Base-by-base conservation (phyloP, 1,140 invertebrate genomes). In the Laupala kohalensis region DNA sequence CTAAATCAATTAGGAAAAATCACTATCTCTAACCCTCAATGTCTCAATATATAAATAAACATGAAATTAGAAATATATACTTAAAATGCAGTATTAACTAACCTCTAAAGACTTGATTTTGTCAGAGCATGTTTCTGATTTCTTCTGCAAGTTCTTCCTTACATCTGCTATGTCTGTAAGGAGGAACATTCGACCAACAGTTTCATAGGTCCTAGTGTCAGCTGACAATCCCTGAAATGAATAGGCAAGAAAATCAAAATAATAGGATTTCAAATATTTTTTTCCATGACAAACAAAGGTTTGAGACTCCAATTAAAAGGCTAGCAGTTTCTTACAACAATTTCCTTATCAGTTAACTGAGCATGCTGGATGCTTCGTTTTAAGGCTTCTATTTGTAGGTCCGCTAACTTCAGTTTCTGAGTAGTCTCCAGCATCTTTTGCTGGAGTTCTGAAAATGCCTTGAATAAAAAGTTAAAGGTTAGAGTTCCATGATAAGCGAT, bases 141-240 rank as follows among this genome's bases (percentile, higher is more conserved):
- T 85, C 23, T 84, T 86, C 62, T 86, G 81, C 4, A 94, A 79
- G 76, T 86, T 88, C 29, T 81, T 79, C 76, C 88, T 86, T 2
- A 94, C 86, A 67, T 86, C 84, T 3, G 84, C 79, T 30, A 89
- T 85, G 29, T 88, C 85, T 28, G 89, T 89, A 24, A 89, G 79
- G n/a, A 94, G 79, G 78, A 94, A 95, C 90, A 93, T 93, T 79
- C 93, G 81, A 6, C 92, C 92, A 1, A 94, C 86, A 25, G 89
- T 87, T 82, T 94, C 89, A 78, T 92, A 95, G 0, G 88, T 88
- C 75, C 84, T 88, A 3, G 88, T 90, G 6, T 83, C 83, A 73
- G 80, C 74, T 69, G 86, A 84, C 70, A 91, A 53, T 53, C 9
- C 26, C 26, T 66, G 23, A 1, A 9, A 66, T 13, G 64, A 24